Evolutionary conservation across 2,797 vertebrate species (phyloP).

Genomic region (Phoeniculus purpureus): DNA sequence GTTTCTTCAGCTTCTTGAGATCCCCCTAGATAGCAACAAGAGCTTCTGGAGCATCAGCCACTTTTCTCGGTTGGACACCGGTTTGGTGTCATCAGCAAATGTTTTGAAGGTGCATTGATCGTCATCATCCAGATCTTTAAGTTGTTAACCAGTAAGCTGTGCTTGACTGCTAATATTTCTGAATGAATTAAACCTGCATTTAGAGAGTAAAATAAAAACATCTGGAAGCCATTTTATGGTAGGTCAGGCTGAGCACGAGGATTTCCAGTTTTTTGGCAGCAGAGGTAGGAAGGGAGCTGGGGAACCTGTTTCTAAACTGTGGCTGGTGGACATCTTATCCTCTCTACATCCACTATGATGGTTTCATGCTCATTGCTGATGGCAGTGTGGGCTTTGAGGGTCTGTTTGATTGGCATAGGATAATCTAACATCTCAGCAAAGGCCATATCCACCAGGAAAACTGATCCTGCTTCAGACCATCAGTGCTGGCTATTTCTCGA

Average conservation of each 20-base stretch:
- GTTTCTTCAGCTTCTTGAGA: not conserved
- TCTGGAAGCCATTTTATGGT: not conserved
- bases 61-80: not conserved
- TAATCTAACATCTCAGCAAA: no score
- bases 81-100: not conserved
- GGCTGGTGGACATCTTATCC: not conserved
- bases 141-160: not conserved
- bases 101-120: not conserved
- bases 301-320: not conserved
- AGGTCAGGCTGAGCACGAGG: no score
- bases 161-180: not conserved
- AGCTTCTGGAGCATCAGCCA: not conserved
- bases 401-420: rapidly evolving
- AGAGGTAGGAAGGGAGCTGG: not conserved
- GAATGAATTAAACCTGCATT: not conserved
- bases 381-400: not conserved
- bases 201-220: not conserved
- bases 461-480: not conserved
- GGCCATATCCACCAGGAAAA: not conserved
- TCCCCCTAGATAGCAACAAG: not conserved
- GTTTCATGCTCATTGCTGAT: not conserved
- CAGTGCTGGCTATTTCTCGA: not conserved
- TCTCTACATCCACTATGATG: not conserved
- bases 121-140: not conserved
- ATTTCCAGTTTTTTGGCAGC: not conserved